Percentiles rank a stretch among this genome's conserved stretches.
phyloP scores from a whole-genome alignment of 1,140 invertebrate genomes.

The Saccostrea echinata region DNA sequence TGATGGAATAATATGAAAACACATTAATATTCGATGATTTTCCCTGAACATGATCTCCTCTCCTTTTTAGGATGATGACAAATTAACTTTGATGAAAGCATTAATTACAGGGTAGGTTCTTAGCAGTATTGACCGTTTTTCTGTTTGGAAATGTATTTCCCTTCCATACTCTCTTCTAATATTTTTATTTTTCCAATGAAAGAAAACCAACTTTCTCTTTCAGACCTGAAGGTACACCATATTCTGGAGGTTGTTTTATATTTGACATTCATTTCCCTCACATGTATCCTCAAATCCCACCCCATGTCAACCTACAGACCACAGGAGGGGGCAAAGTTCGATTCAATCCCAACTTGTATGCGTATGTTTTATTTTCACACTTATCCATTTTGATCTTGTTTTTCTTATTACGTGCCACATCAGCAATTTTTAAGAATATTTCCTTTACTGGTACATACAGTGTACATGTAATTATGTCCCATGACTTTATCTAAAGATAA shows the following conservation, averaged over 20 bases:
- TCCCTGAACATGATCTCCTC: background rate
- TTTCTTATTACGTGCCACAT: background rate
- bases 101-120: conserved; percentile 66
- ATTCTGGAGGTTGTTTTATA: conserved; percentile 74
- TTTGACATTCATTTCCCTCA: conserved; percentile 76
- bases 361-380: conserved; percentile 47
- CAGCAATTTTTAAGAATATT: no score
- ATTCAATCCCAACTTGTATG: conserved; percentile 72
- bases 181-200: background rate
- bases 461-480: no score
- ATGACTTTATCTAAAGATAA: no score
- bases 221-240: conserved; percentile 74
- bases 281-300: conserved; percentile 71
- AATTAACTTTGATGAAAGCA: conserved; percentile 68
- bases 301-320: conserved; percentile 72
- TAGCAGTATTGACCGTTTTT: background rate
- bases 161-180: background rate
- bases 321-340: conserved; percentile 70
- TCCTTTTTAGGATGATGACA: conserved; percentile 67
- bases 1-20: background rate
- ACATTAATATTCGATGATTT: background rate
- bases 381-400: background rate
- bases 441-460: no score
- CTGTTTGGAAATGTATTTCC: background rate
- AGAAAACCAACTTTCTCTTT: conserved; percentile 22